Evolutionary conservation across 2,113 vertebrate genomes (phyloP).

Genomic region (Saguinus imperator): DNA sequence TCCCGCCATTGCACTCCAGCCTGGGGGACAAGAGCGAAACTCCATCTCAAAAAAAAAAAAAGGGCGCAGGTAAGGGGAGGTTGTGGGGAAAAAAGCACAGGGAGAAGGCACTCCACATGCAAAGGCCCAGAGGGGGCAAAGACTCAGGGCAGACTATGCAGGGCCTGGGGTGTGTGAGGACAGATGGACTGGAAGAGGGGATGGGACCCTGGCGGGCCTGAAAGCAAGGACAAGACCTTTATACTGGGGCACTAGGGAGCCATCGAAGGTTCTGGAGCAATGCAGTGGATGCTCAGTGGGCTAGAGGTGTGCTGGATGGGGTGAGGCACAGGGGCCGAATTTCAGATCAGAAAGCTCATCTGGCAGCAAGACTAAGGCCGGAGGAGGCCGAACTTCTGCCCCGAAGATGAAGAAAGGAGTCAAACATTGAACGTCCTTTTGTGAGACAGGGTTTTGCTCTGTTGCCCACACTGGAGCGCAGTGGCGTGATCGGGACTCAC

Average conservation of each 20-base stretch:
- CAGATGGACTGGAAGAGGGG: too few relatives aligned
- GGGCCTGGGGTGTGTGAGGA: background rate
- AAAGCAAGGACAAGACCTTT: background rate
- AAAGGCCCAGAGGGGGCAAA: background rate
- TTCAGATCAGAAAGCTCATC: background rate
- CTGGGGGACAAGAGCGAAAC: too few relatives aligned
- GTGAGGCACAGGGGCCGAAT: background rate
- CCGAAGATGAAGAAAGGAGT: background rate
- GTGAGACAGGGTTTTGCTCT: too few relatives aligned
- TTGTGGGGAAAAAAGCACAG: too few relatives aligned
- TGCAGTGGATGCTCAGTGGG: fast-evolving
- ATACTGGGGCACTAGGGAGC: background rate
- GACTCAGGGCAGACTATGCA: background rate
- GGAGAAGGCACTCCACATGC: background rate
- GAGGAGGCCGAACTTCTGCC: background rate
- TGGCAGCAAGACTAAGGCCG: background rate
- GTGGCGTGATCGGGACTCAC: too few relatives aligned
- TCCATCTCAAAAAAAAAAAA: too few relatives aligned
- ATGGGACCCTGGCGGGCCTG: too few relatives aligned
- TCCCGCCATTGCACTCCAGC: too few relatives aligned
- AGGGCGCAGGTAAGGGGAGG: too few relatives aligned
- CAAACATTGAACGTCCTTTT: background rate
- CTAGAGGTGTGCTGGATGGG: background rate
- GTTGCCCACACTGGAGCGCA: too few relatives aligned
- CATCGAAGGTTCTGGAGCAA: background rate